Base-by-base conservation (phyloP, 2,113 vertebrate genomes). In the Xenus cinereus region DNA sequence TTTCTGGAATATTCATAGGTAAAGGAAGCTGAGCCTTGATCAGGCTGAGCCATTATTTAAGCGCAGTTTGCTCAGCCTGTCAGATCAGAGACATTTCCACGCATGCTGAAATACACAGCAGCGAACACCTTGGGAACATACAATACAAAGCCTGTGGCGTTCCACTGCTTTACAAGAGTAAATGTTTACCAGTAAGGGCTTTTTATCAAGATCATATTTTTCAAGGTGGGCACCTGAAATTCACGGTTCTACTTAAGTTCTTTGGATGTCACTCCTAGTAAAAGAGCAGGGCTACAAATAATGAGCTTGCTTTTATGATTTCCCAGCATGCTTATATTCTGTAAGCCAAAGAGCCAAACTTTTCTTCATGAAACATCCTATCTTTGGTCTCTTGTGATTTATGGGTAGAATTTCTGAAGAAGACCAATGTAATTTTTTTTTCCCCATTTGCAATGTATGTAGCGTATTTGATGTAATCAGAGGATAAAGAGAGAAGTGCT, bases 401-500 rank as follows among this genome's bases (percentile, higher is more conserved):
- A 79, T 54, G 59, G 18, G 28, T n/a, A 30, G 46, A 59, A 91
- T 62, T 74, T 82, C 45, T 78, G 17, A 84, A 89, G 54, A 82
- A 82, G 24, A 59, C 9, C 30, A 62, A 60, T 35, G 39, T 14
- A 62, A 7, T 41, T 66, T 75, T 85, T 78, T 33, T 37, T 35
- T 16, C n/a, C 26, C 13, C 43, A 32, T 43, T 79, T 72, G n/a
- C 71, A 93, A 48, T 60, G 7, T 23, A n/a, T 73, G 33, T 30
- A 33, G 27, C 23, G 3, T 76, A 60, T 87, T 92, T 96, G 71
- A 68, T 72, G 35, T 32, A 93, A 96, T 4, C 68, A 67, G 18
- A 94, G n/a, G 96, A 90, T 90, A 96, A 84, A 89, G 54, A 85
- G 43, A 95, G 33, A 94, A 91, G 48, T 92, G 27, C 28, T 94